Percentiles rank a stretch among this genome's conserved stretches.
Evolutionary conservation across 2,113 vertebrate genomes (phyloP).

Genomic region (Thryonomys swinderianus): DNA sequence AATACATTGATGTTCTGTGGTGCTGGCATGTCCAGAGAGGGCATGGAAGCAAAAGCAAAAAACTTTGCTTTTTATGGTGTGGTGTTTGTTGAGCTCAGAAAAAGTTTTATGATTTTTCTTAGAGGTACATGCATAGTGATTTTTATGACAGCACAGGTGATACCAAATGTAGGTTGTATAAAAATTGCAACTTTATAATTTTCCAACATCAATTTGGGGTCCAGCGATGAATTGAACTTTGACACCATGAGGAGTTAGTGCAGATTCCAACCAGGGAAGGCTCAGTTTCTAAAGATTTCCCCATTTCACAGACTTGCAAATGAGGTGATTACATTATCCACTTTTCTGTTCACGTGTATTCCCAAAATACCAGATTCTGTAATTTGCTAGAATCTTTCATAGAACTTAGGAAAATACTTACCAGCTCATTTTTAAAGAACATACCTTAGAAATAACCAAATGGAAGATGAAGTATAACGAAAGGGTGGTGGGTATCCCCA

Average conservation of each 20-base stretch:
- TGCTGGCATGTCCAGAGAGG: neutral
- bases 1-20: neutral
- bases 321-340: neutral
- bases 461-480: neutral
- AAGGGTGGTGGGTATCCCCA: neutral
- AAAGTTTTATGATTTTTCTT: slow-evolving; percentile 10
- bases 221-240: neutral
- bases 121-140: neutral
- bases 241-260: neutral
- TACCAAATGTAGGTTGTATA: neutral
- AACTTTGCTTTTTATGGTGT: neutral
- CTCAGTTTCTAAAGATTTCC: neutral
- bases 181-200: neutral
- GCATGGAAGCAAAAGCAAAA: neutral
- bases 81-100: neutral
- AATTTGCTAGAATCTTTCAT: slow-evolving; percentile 2
- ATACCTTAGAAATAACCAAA: neutral
- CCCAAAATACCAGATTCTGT: neutral
- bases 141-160: neutral
- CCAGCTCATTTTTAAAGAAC: neutral
- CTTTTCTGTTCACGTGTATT: neutral
- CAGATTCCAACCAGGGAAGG: neutral
- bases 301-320: neutral
- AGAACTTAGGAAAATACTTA: slow-evolving; percentile 40
- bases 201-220: neutral